phyloP scores from a whole-genome alignment of 2,888 invertebrate genomes.

The Heterodera filipjevi region DNA sequence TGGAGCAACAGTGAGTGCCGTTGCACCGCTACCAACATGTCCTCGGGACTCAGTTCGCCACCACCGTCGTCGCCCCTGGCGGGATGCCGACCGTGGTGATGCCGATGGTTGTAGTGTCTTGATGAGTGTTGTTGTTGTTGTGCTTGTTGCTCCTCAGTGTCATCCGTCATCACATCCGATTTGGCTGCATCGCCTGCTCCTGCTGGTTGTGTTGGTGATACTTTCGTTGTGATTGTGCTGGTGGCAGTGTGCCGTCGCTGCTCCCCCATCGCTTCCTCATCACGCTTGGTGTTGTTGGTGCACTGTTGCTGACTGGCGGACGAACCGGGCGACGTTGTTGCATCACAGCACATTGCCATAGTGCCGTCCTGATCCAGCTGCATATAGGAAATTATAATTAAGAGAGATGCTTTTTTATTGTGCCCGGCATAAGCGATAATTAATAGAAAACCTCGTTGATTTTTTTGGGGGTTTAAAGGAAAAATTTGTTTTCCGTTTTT shows the following conservation, averaged over 20 bases:
- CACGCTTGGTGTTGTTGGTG: not conserved
- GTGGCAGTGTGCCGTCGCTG: not conserved
- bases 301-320: constrained; percentile 43
- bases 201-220: not conserved
- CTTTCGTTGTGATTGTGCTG: not conserved
- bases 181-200: too few relatives aligned
- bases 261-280: not conserved
- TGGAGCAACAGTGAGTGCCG: constrained; percentile 58
- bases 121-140: not conserved
- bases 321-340: constrained; percentile 33
- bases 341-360: constrained; percentile 8
- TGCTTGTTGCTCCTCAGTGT: constrained; percentile 1
- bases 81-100: not conserved
- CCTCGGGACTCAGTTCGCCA: not conserved
- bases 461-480: too few relatives aligned
- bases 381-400: not conserved
- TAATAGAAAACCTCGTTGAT: too few relatives aligned
- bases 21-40: constrained; percentile 41
- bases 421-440: too few relatives aligned
- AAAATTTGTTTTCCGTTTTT: too few relatives aligned
- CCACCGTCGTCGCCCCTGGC: not conserved
- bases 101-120: too few relatives aligned
- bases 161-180: not conserved
- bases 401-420: too few relatives aligned
- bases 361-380: not conserved